phyloP scores from a whole-genome alignment of 1,140 invertebrate genomes.

The Hycleus cichorii region DNA sequence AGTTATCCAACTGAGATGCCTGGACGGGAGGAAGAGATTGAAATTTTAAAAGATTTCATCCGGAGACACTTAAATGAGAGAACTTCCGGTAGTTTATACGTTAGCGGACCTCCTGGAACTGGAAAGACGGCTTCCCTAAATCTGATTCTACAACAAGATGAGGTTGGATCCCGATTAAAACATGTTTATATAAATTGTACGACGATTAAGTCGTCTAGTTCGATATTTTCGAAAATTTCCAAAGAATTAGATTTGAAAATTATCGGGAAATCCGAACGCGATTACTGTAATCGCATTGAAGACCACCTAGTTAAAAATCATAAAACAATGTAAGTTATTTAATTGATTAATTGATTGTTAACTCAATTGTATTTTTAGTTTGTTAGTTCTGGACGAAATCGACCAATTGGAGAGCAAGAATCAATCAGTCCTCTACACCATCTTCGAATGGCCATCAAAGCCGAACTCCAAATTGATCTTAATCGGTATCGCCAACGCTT shows the following conservation, averaged over 20 bases:
- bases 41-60: constrained; percentile 64
- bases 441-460: constrained; percentile 88
- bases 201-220: constrained; percentile 61
- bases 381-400: constrained; percentile 93
- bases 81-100: constrained; percentile 76
- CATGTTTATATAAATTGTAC: constrained; percentile 78
- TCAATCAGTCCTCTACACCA: constrained; percentile 82
- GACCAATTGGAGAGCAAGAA: constrained; percentile 81
- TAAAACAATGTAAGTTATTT: constrained; percentile 55
- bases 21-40: constrained; percentile 71
- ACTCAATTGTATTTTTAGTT: constrained; percentile 47
- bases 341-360: constrained; percentile 1
- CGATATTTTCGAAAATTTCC: constrained; percentile 64
- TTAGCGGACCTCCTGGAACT: constrained; percentile 93
- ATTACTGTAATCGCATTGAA: constrained; percentile 54
- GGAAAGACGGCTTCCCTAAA: constrained; percentile 88
- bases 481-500: constrained; percentile 91
- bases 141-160: constrained; percentile 54
- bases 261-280: constrained; percentile 50
- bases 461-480: constrained; percentile 66
- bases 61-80: constrained; percentile 54
- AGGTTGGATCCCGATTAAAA: constrained; percentile 46
- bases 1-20: constrained; percentile 59
- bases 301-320: constrained; percentile 55
- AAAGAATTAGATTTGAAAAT: constrained; percentile 54